These are phyloP conservation scores for Scortum barcoo DNA, from an alignment of 2,113 vertebrate genomes.

Conservation along the genomic window DNA sequence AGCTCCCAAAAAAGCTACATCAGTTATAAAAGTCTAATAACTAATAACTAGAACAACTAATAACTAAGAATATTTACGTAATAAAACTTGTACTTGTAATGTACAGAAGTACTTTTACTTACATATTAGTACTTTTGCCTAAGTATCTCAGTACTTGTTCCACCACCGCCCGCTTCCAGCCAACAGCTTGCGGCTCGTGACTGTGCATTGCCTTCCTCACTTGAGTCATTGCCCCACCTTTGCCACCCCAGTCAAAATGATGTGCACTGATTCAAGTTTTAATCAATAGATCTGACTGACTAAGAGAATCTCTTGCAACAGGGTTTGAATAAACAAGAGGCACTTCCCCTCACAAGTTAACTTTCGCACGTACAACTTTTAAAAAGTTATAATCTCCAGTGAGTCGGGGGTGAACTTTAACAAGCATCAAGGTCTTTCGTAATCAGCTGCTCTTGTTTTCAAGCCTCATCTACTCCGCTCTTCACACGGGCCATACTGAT, in stretches of 20 bases:
- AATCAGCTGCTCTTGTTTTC: slow-evolving; percentile 49
- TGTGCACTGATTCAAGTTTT: slow-evolving; percentile 24
- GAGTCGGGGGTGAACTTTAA: slow-evolving; percentile 43
- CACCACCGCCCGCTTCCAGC: background rate
- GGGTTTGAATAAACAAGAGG: slow-evolving; percentile 59
- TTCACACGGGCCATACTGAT: slow-evolving; percentile 28
- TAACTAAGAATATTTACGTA: too few species aligned
- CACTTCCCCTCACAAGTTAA: slow-evolving; percentile 15
- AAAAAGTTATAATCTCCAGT: slow-evolving; percentile 47
- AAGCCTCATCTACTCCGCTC: slow-evolving; percentile 29
- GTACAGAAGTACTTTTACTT: background rate
- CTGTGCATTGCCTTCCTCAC: slow-evolving; percentile 10
- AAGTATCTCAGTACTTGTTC: background rate
- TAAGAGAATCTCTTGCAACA: slow-evolving; percentile 43
- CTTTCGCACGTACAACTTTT: slow-evolving; percentile 32
- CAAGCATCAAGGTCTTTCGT: slow-evolving; percentile 29
- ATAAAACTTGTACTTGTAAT: background rate
- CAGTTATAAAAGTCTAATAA: too few species aligned
- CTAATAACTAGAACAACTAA: too few species aligned
- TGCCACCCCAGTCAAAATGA: slow-evolving; percentile 16
- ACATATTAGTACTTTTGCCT: background rate
- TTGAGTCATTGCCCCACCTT: slow-evolving; percentile 1
- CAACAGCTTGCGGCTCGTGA: background rate
- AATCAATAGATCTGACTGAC: slow-evolving; percentile 45
- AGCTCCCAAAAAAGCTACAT: too few species aligned